Evolutionary conservation across 2,113 vertebrate genomes (phyloP).

Genomic region (Mustela nigripes): DNA sequence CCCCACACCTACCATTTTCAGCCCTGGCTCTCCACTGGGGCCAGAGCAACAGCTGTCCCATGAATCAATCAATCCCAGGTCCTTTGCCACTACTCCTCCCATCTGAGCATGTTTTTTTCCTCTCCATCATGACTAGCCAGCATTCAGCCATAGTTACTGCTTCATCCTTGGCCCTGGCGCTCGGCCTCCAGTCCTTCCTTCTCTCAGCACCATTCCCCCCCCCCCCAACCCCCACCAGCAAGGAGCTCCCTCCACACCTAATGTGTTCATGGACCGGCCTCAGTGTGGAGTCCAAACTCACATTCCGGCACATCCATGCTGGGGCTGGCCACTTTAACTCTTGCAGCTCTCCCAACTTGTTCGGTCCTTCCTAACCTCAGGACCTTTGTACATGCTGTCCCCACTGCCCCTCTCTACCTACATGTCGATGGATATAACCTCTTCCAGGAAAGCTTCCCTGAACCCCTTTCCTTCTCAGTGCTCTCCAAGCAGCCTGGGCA

Average conservation of each 20-base stretch:
- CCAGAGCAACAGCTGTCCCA: not conserved
- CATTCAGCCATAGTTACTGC: not conserved
- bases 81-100: not conserved
- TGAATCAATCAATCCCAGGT: not conserved
- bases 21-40: not conserved
- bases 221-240: not conserved
- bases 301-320: not conserved
- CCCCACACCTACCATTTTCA: not conserved
- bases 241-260: not conserved
- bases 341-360: not conserved
- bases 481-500: not conserved
- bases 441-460: not conserved
- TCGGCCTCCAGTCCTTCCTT: not conserved
- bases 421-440: not conserved
- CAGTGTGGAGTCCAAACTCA: not conserved
- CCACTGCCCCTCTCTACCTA: not conserved
- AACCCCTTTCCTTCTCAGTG: rapidly evolving
- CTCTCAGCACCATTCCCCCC: not conserved
- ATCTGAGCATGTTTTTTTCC: rapidly evolving
- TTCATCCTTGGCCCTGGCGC: not conserved
- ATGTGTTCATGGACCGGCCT: not conserved
- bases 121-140: not conserved
- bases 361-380: not conserved
- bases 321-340: not conserved
- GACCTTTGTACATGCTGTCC: not conserved